Base-by-base conservation (phyloP, 2,797 vertebrate genomes). In the Eleutherodactylus coqui region DNA sequence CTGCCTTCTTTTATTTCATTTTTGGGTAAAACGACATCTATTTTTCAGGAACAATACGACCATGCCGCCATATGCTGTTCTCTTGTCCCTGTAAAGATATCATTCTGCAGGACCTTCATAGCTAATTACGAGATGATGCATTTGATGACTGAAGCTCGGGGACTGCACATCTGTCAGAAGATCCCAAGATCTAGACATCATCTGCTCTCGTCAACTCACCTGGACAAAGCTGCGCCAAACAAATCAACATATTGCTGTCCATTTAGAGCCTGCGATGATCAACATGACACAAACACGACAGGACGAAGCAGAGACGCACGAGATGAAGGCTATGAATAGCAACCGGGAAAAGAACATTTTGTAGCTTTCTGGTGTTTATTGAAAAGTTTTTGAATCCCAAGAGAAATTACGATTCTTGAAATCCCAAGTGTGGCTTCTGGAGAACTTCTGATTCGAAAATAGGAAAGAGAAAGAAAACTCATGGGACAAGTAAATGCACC, bases 111-210 rank as follows among this genome's bases (percentile, higher is more conserved):
- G 36, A 64, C 58, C 79, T 82, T 82, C 72, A 82, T 43, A 55
- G 80, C 45, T 9, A 3, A 77, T 82, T 70, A 49, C 32, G 7
- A 58, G 43, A 45, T 27, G 36, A 3, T 45, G 27, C 11, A 29
- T 77, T 47, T 67, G 58, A 82, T n/a, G 85, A 45, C 79, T 75
- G 55, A 76, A 77, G 14, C 38, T 32, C 62, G 34, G 27, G 62
- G 79, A 62, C 67, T 13, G 64, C 73, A 53, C 85, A 86, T 86
- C 85, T 82, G 79, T 77, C 60, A 32, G 41, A 62, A n/a, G 32
- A 62, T 32, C 14, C 29, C 32, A 34, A 6, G 45, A 49, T 49
- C 27, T 34, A 10, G 1, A 3, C 32, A 21, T 36, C 32, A 34
- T 78, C 75, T 78, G 32, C 51, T 69, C 58, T 69, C 27, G 4